Base-by-base conservation (phyloP, 1,140 invertebrate genomes). In the Cylas formicarius region DNA sequence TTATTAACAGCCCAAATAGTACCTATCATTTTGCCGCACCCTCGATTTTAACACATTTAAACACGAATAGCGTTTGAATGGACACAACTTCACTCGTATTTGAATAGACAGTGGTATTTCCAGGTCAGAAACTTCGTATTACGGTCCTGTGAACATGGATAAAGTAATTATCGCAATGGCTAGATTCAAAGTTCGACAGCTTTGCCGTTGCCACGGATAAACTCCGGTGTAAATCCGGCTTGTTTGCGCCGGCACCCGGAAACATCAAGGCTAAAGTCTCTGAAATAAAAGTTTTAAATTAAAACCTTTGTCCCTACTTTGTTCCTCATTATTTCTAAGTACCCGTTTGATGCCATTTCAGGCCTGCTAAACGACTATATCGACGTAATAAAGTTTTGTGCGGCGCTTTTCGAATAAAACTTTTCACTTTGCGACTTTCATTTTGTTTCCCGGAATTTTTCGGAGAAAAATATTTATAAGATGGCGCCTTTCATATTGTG, bases 261-360 rank as follows among this genome's bases (percentile, higher is more conserved):
- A 26, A 23, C 26, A 17, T 14, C 23, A 26, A 41, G 32, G 38
- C 16, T 19, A 41, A 41, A 29, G 24, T 41, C 27, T 2, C 13
- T 11, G 35, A 41, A 41, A 29, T 41, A 41, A 41, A 41, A 41
- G 38, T 41, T 41, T 41, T 41, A 41, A 41, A 41, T 31, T 31
- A 41, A 20, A n/a, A 36, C 14, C 19, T 4, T 18, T 36, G 34
- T 19, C 34, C 14, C 20, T 10, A 36, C 34, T 36, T 36, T 36
- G 20, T 36, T 36, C 17, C 32, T 9, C 21, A 36, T 36, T 36
- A 36, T 11, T 36, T 36, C 18, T 22, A 36, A 36, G 17, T 23
- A 36, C 18, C 18, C 8, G 19, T 36, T 36, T 36, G 17, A 22
- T 14, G 19, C n/a, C 19, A n/a, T 14, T 21, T 7, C 14, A 6